Evolutionary conservation across 53 echinoderm and acorn worm genomes (phyloP).

Genomic region (Actinopyga echinites): DNA sequence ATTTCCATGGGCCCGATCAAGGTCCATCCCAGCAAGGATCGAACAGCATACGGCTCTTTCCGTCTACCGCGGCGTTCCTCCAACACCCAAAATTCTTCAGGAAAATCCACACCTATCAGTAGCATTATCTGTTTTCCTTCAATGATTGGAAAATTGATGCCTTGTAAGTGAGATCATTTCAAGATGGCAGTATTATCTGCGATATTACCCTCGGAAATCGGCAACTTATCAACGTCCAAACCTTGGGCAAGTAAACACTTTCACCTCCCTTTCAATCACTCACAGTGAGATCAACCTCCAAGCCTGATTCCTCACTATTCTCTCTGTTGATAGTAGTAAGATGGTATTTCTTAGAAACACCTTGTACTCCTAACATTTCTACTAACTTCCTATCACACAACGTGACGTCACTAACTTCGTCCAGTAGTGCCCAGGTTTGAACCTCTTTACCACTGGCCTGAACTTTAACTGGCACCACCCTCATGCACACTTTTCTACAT

Average conservation of each 20-base stretch:
- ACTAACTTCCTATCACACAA: not conserved
- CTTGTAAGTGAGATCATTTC: slow-evolving; percentile 33
- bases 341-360: slow-evolving; percentile 1
- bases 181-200: not conserved
- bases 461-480: not conserved
- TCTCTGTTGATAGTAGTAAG: slow-evolving; percentile 21
- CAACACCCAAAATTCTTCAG: slow-evolving; percentile 40
- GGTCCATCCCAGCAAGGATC: slow-evolving; percentile 35
- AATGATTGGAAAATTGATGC: slow-evolving; percentile 10
- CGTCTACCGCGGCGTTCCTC: slow-evolving; percentile 9
- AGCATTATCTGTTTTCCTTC: not conserved
- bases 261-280: not conserved
- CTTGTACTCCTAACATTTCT: not conserved
- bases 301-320: not conserved
- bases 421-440: slow-evolving; percentile 49
- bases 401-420: slow-evolving; percentile 16
- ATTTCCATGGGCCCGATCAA: slow-evolving; percentile 1
- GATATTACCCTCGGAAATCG: slow-evolving; percentile 11
- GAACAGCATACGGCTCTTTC: slow-evolving; percentile 40
- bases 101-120: slow-evolving; percentile 27
- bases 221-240: not conserved
- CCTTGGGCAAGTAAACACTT: not conserved
- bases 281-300: not conserved
- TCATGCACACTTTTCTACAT: no score
- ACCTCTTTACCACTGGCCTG: not conserved